phyloP scores from a whole-genome alignment of 2,888 invertebrate genomes.

The Fragum fragum region DNA sequence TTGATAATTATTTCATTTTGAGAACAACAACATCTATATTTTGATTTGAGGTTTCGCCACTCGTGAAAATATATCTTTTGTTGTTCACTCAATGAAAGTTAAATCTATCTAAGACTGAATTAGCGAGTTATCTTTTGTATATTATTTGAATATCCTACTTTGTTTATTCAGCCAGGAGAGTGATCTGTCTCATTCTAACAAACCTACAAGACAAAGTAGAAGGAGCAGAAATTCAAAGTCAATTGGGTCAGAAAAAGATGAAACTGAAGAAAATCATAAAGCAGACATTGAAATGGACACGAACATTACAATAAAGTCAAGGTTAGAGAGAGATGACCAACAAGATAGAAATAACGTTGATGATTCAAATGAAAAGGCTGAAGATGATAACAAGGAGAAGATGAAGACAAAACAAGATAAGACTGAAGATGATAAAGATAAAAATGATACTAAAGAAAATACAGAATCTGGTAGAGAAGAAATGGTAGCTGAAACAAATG shows the following conservation, averaged over 20 bases:
- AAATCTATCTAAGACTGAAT: too few species aligned
- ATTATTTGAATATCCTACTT: too few species aligned
- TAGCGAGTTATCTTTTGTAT: too few species aligned
- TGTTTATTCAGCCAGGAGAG: conserved; percentile 40
- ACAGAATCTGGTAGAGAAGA: conserved; percentile 10
- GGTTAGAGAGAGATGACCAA: neutral
- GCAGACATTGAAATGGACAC: conserved; percentile 11
- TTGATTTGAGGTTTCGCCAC: too few species aligned
- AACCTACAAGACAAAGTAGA: conserved; percentile 43
- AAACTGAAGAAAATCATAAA: conserved; percentile 27
- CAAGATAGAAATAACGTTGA: neutral
- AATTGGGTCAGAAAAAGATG: conserved; percentile 20
- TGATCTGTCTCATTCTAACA: conserved; percentile 26
- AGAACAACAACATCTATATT: too few species aligned
- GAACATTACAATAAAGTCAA: conserved; percentile 11
- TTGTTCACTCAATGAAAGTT: too few species aligned
- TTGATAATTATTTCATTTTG: neutral
- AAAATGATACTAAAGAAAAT: neutral
- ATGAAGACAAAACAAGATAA: conserved; percentile 13
- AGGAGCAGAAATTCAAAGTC: conserved; percentile 24
- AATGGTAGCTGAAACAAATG: conserved; percentile 23
- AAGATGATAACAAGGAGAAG: conserved; percentile 17
- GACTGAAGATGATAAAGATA: conserved; percentile 13
- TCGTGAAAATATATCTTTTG: too few species aligned
- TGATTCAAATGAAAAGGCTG: neutral